Evolutionary conservation across 2,797 vertebrate genomes (phyloP), one percentile per base, ranked within the genome.

Genomic region (Pipistrellus pipistrellus): DNA sequence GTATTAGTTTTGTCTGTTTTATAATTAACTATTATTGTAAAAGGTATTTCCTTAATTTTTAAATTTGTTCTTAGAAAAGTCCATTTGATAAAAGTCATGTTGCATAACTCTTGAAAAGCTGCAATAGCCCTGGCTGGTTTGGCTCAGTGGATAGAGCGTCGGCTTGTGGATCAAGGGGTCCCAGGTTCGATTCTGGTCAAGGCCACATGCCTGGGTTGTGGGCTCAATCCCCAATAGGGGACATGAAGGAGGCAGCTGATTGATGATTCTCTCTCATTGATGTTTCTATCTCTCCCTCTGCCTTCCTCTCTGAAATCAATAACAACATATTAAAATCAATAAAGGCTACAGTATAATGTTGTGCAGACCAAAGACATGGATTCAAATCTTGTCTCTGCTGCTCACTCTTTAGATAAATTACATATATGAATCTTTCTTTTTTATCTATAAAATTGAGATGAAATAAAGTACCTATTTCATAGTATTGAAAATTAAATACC

Each of bases 11-110:
- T 85, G 46, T 92, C 51, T 90, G 55, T 93, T 95, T 96, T 81
- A 55, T 82, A 93, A 92, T 90, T 82, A 95, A 75, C 81, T 95
- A 71, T 68, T 92, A 57, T 64, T 35, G 21, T 95, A 73, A 87
- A 91, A 90, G 32, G 71, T 71, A 62, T 68, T 87, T 78, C 51
- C 57, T 96, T 91, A 85, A 84, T 83, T 86, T 91, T 23, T 76
- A 92, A 30, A 68, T 84, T 95, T 62, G 41, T 97, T 75, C 68
- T 90, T 57, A 75, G 86, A 81, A 68, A 77, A 32, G 73, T 86
- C 80, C 15, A 55, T 35, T 78, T 80, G 85, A 35, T 78, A 35
- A 14, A 21, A 51, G 41, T 80, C 51, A 55, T 64, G 76, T 30
- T 15, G 15, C 14, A 12, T 69, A 72, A 35, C 55, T 85, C 38